Conservation (phyloP, 1,140 invertebrate species). For the Diuraphis noxia region DNA sequence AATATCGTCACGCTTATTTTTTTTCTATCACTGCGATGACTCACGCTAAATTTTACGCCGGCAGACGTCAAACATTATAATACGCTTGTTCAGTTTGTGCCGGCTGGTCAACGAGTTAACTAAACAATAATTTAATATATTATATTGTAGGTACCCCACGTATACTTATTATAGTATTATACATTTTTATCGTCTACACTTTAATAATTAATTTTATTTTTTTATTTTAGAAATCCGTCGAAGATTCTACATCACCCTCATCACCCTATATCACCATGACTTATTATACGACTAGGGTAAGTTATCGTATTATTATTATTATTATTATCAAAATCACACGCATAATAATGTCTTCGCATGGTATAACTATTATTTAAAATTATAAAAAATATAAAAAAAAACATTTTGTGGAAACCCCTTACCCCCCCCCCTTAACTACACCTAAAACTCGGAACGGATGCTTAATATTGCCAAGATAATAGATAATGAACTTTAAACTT, state of each 20-base stretch:
- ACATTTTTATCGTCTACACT: neutral
- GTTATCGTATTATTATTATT: slow-evolving; percentile 22
- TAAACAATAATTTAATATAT: neutral
- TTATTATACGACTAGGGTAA: slow-evolving; percentile 45
- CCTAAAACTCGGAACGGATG: no score
- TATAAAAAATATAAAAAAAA: no score
- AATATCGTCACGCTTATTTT: neutral
- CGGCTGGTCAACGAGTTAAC: neutral
- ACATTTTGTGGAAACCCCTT: no score
- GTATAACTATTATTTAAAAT: no score
- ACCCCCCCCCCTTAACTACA: no score
- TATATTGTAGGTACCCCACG: neutral
- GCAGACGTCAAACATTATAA: neutral
- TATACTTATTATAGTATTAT: neutral
- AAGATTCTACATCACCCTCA: neutral
- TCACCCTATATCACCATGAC: neutral
- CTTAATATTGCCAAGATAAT: neutral
- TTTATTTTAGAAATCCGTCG: neutral
- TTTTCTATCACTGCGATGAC: neutral
- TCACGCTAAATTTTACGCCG: neutral
- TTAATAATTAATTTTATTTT: neutral
- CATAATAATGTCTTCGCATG: no score
- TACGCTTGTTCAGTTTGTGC: neutral
- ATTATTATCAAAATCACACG: neutral
- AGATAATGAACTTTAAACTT: neutral